phyloP scores from a whole-genome alignment of 2,113 vertebrate species.

The Cyanocitta stelleri region DNA sequence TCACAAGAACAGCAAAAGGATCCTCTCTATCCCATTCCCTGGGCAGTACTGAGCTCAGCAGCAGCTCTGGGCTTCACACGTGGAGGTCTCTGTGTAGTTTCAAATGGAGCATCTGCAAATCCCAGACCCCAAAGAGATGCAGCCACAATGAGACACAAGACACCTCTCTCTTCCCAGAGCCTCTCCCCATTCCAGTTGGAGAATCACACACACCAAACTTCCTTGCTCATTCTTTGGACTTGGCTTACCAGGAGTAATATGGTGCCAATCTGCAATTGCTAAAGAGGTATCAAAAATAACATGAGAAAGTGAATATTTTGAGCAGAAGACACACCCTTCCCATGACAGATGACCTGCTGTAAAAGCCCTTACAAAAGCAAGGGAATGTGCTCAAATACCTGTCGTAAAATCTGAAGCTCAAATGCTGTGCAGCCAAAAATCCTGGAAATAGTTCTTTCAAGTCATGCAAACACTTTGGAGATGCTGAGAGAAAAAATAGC shows the following conservation, averaged over 20 bases:
- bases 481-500: slow-evolving; percentile 23
- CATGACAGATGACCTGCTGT: not conserved
- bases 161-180: not conserved
- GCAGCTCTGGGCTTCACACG: not conserved
- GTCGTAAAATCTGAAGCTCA: not conserved
- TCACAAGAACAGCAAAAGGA: not conserved
- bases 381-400: not conserved
- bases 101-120: not conserved
- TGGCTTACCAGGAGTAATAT: not conserved
- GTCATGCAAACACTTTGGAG: not conserved
- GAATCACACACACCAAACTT: not conserved
- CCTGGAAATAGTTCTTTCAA: not conserved
- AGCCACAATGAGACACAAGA: not conserved
- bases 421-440: not conserved
- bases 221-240: not conserved
- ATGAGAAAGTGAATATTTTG: not conserved
- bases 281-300: not conserved
- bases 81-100: not conserved
- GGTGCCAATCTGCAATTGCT: not conserved
- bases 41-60: not conserved
- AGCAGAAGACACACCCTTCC: not conserved
- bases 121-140: not conserved
- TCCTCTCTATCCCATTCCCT: not conserved
- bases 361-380: not conserved
- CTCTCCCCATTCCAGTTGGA: not conserved